phyloP scores from a whole-genome alignment of 2,888 invertebrate genomes.

The Prosopocoilus inquinatus region DNA sequence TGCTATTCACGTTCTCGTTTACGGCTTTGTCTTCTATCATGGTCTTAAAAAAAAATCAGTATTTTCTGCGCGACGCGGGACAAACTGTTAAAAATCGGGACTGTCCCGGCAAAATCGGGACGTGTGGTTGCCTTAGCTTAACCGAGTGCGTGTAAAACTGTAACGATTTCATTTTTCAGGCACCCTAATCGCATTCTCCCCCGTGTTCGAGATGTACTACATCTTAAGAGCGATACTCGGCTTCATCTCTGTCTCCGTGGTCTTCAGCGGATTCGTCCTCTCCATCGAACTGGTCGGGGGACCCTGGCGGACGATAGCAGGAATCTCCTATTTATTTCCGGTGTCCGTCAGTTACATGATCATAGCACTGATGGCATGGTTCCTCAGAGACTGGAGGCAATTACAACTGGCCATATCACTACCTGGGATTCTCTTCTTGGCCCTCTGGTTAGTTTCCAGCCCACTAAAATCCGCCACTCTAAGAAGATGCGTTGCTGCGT shows the following conservation, averaged over 20 bases:
- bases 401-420: conserved; percentile 71
- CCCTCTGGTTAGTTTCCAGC: conserved; percentile 59
- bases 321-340: conserved; percentile 78
- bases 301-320: conserved; percentile 76
- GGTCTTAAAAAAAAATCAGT: too few species aligned
- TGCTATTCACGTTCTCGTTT: too few species aligned
- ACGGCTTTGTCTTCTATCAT: too few species aligned
- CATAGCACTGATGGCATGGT: conserved; percentile 69
- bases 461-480: background rate
- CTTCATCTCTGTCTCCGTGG: conserved; percentile 76
- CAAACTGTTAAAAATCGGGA: too few species aligned
- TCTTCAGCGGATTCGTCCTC: conserved; percentile 77
- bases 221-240: conserved; percentile 69
- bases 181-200: conserved; percentile 63
- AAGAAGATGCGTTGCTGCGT: background rate
- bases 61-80: too few species aligned
- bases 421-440: conserved; percentile 67
- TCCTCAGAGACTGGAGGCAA: conserved; percentile 69
- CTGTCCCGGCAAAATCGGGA: too few species aligned
- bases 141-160: too few species aligned
- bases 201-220: conserved; percentile 69
- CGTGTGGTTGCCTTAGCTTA: too few species aligned
- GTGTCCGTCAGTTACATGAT: conserved; percentile 73
- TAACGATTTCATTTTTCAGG: conserved; percentile 30
- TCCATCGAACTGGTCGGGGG: conserved; percentile 78